Conservation (phyloP, 64 coral and sea anemone species). For the Acropora tenuis region DNA sequence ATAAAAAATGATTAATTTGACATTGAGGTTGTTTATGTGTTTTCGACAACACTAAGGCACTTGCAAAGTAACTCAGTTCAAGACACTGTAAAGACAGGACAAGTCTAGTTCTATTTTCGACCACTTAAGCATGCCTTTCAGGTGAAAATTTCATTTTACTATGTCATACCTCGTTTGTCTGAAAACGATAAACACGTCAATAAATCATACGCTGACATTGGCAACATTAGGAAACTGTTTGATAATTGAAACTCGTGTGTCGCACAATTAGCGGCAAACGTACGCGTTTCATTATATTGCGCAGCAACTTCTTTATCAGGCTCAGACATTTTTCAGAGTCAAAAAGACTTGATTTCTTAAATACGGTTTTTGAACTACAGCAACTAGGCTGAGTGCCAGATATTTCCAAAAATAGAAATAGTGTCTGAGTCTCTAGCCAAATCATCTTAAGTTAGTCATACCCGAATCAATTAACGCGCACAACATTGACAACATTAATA, state of each 20-base stretch:
- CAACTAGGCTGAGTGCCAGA: neutral
- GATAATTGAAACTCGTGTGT: neutral
- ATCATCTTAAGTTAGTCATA: neutral
- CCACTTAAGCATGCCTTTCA: too few species aligned
- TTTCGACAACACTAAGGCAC: too few species aligned
- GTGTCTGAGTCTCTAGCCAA: neutral
- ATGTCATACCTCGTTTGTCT: too few species aligned
- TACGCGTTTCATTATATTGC: neutral
- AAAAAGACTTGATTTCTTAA: neutral
- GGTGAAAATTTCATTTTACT: too few species aligned
- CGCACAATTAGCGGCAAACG: neutral
- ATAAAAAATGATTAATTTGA: neutral
- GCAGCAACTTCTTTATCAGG: too few species aligned
- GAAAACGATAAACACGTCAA: neutral
- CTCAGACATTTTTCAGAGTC: too few species aligned
- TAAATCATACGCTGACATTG: conserved; percentile 16
- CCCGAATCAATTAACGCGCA: too few species aligned
- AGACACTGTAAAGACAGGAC: too few species aligned
- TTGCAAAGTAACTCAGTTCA: neutral
- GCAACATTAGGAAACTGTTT: neutral
- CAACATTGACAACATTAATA: too few species aligned
- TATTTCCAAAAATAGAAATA: neutral
- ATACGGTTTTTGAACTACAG: neutral
- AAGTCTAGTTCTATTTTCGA: too few species aligned
- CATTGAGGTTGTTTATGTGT: neutral